phyloP scores from a whole-genome alignment of 1,140 invertebrate species.

The Cephus cinctus region DNA sequence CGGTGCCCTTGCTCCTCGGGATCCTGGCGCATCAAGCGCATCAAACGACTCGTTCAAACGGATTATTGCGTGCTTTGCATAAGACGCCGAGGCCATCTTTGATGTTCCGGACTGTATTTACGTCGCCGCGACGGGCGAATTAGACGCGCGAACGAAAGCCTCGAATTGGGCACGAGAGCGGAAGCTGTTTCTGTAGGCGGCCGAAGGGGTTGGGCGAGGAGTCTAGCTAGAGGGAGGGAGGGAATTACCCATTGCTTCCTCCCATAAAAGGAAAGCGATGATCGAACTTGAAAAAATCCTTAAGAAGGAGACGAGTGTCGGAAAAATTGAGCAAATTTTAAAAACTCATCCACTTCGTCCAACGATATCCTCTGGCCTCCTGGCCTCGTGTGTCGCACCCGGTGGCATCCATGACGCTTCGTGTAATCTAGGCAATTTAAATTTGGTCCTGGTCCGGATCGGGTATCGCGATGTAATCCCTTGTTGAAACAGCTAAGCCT shows the following conservation, averaged over 20 bases:
- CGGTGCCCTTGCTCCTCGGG: too few species aligned
- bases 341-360: constrained; percentile 11
- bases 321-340: background rate
- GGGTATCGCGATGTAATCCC: constrained; percentile 36
- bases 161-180: background rate
- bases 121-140: background rate
- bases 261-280: too few species aligned
- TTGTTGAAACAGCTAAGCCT: constrained; percentile 49
- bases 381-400: background rate
- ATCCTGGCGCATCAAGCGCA: too few species aligned
- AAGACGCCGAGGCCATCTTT: constrained; percentile 8
- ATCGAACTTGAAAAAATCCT: too few species aligned
- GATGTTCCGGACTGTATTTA: constrained; percentile 6
- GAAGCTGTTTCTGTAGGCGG: constrained; percentile 1
- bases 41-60: constrained; percentile 13
- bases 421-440: constrained; percentile 43
- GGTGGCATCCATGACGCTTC: constrained; percentile 7
- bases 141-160: background rate
- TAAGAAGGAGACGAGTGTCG: constrained; percentile 1
- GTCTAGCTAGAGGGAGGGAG: background rate
- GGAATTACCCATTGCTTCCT: constrained; percentile 2
- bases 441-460: constrained; percentile 32
- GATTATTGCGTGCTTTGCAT: constrained; percentile 12
- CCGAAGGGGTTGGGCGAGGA: background rate
- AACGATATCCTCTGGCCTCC: too few species aligned